A percentile compares a stretch with the other conserved stretches of the same genome.
phyloP scores from a whole-genome alignment of 2,113 vertebrate genomes.

The Paracanthobrama guichenoti region DNA sequence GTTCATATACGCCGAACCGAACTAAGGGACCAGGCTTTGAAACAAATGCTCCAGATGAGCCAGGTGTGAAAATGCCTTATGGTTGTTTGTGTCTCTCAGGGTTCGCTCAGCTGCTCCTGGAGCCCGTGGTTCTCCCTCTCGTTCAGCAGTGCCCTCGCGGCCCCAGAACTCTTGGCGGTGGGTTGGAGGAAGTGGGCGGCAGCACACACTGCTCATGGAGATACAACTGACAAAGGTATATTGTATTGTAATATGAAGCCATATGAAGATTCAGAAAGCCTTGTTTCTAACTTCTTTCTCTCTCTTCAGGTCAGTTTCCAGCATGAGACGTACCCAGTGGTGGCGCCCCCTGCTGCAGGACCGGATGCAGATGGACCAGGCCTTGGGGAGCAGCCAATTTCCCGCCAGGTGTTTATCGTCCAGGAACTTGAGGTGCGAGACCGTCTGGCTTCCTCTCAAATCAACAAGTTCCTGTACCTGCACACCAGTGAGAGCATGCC shows the following conservation, averaged over 20 bases:
- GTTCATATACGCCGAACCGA: too few species aligned
- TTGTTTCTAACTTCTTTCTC: slow-evolving; percentile 9
- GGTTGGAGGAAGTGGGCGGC: slow-evolving; percentile 82
- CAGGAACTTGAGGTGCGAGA: slow-evolving; percentile 91
- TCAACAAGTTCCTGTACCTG: slow-evolving; percentile 93
- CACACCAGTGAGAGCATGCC: slow-evolving; percentile 92
- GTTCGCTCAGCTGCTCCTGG: slow-evolving; percentile 67
- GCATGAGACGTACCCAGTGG: slow-evolving; percentile 80
- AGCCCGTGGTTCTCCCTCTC: slow-evolving; percentile 81
- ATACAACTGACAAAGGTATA: slow-evolving; percentile 89
- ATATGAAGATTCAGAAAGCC: neutral
- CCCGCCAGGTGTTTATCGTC: slow-evolving; percentile 90
- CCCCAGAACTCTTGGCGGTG: slow-evolving; percentile 90
- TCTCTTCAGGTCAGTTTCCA: slow-evolving; percentile 86
- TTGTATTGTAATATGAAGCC: neutral
- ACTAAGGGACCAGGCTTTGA: too few species aligned
- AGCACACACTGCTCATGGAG: slow-evolving; percentile 88
- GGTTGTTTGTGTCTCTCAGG: slow-evolving; percentile 54
- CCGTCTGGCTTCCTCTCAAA: slow-evolving; percentile 85
- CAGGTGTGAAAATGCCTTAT: neutral
- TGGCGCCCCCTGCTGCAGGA: slow-evolving; percentile 44
- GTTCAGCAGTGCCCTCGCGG: slow-evolving; percentile 75
- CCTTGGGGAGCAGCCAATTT: slow-evolving; percentile 80
- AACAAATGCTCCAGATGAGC: neutral
- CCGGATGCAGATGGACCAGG: slow-evolving; percentile 64